These are phyloP conservation scores for Zeugodacus cucurbitae DNA, from an alignment of 1,140 invertebrate genomes.

Conservation along the genomic window DNA sequence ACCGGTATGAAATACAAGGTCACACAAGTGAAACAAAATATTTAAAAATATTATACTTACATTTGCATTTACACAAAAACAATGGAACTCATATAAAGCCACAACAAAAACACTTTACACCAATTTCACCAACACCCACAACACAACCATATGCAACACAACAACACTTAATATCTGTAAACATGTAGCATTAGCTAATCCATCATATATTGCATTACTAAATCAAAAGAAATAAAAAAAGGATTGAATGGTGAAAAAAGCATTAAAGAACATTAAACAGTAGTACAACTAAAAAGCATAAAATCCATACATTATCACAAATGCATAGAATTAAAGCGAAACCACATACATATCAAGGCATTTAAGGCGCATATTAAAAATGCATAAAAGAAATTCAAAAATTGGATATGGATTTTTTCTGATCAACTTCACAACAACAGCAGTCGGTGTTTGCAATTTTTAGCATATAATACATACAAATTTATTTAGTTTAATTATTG, in stretches of 20 bases:
- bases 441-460: neutral
- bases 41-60: neutral
- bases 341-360: neutral
- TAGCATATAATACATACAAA: neutral
- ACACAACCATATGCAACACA: neutral
- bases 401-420: conserved; percentile 7
- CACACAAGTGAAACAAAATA: neutral
- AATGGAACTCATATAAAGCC: neutral
- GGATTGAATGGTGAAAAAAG: too few relatives aligned
- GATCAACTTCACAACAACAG: neutral
- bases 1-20: neutral
- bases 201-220: neutral
- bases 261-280: neutral
- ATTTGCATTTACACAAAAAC: neutral
- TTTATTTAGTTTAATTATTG: neutral
- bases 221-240: neutral
- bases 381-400: neutral
- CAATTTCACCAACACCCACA: neutral
- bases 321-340: neutral
- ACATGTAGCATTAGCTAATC: neutral
- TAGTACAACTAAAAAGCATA: neutral
- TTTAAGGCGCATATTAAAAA: neutral
- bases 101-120: neutral
- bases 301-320: neutral
- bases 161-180: neutral